Base-by-base conservation (phyloP, 2,113 vertebrate genomes). In the Vidua chalybeata region DNA sequence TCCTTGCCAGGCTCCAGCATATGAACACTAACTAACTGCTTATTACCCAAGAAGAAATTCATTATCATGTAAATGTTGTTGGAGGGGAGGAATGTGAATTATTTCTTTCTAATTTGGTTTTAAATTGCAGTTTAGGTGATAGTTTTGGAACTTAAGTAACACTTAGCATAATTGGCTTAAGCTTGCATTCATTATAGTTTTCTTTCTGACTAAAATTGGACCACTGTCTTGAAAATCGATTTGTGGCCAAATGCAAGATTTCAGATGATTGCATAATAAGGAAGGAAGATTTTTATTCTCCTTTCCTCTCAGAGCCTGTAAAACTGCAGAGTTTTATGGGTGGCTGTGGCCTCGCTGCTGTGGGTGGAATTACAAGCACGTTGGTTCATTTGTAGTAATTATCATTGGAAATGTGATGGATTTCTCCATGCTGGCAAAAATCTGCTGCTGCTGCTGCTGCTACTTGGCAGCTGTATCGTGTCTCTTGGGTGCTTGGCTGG, bases 1-100 rank as follows among this genome's bases (percentile, higher is more conserved):
- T 85, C 82, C 93, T 92, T 97, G 97, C 96, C 93, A 97, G 91
- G 75, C 94, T 90, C 37, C 90, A 88, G 75, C 89, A 79, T 96
- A 93, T 78, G 94, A 97, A 59, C 73, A 66, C 87, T 94, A 91
- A 84, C 66, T 81, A 95, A 92, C 91, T 94, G 92, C 95, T 90
- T 96, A 94, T 93, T 96, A 87, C 85, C 93, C 78, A 56, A 87
- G 46, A 63, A 94, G 90, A 92, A 88, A 96, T 62, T 78, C 73
- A 76, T 80, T 88, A 71, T 90, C 87, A 72, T 92, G 93, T 83
- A 93, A 96, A 95, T 97, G 75, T 75, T 85, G 71, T 86, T 95
- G 89, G 89, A 75, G 80, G 86, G 75, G 90, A 80, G 59, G 72
- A 93, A 80, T 77, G 93, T 52, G 79, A 87, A 94, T 95, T 66